Base-by-base conservation (phyloP, 2,113 vertebrate genomes). In the Chiloscyllium plagiosum region DNA sequence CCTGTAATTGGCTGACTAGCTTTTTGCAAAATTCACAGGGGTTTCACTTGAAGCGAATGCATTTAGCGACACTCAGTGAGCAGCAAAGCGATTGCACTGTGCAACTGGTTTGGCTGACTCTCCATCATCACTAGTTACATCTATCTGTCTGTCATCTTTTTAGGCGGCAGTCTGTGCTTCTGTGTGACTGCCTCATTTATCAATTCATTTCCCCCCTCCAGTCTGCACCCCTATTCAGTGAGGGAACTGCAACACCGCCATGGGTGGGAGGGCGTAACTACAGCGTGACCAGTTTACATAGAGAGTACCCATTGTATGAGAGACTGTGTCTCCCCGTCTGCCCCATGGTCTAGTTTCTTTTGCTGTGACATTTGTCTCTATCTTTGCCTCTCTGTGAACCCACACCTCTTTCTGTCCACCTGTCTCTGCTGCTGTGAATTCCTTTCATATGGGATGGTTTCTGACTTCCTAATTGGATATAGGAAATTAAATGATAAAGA, bases 341-440 rank as follows among this genome's bases (percentile, higher is more conserved):
- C 92, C 17, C 61, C 68, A 37, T 20, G 22, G 92, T 42, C 92
- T 69, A 13, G 7, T 47, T 50, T 33, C 37, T 24, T 56, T 50
- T 89, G 86, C 29, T 89, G 12, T 61, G 86, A 96, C 97, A 56
- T 96, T 90, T 96, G 69, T 96, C 76, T 17, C 96, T 92, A 95
- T 96, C 83, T 90, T 96, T 96, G 47, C 96, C 96, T 95, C 96
- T 96, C 95, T 17, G 52, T 89, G 20, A 22, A 24, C 19, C 96
- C 96, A 52, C 96, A 96, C 96, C 96, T 96, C 86, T 96, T 93
- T 87, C 90, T 96, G 95, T 90, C 52, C 29, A 19, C 33, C 87
- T 90, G 0, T 33, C 87, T 56, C 50, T 90, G 26, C 15, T 33
- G 50, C 2, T 65, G 26, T 61, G 10, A 2, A 61, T n/a, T 8